These are phyloP conservation scores for Hyalella azteca DNA, from an alignment of 2,888 invertebrate species.

Conservation along the genomic window DNA sequence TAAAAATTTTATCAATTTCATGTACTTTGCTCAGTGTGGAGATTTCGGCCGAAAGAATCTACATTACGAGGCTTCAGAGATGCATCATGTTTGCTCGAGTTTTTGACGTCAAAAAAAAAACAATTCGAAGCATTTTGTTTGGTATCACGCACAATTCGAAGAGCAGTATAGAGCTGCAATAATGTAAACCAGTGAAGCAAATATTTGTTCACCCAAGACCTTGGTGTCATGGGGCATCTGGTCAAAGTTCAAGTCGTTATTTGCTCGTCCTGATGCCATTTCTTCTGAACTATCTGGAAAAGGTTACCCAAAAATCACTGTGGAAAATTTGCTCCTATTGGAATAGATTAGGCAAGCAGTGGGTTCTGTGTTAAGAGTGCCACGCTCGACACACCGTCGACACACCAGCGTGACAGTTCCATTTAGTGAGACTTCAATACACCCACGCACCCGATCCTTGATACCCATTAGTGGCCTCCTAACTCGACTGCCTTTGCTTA, in stretches of 20 bases:
- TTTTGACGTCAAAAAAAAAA: too few species aligned
- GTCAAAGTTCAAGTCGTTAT: conserved; percentile 21
- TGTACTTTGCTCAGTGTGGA: too few species aligned
- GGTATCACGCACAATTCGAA: too few species aligned
- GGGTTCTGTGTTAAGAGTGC: conserved; percentile 13
- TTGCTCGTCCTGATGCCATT: background rate
- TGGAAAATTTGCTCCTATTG: conserved; percentile 15
- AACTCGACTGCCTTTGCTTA: background rate
- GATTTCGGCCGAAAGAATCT: too few species aligned
- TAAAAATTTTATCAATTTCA: too few species aligned
- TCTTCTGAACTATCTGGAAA: background rate
- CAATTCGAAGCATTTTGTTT: too few species aligned
- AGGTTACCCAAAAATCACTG: conserved; percentile 11
- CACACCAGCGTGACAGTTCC: conserved; percentile 37
- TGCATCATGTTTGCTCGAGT: too few species aligned
- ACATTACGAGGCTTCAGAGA: too few species aligned
- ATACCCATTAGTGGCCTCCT: background rate
- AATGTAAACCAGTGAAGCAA: too few species aligned
- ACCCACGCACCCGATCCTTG: background rate
- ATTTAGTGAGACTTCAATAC: background rate
- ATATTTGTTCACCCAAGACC: too few species aligned
- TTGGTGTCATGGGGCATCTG: too few species aligned
- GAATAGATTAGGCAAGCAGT: conserved; percentile 18
- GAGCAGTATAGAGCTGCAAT: too few species aligned
- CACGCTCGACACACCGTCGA: conserved; percentile 21